phyloP scores from a whole-genome alignment of 1,140 invertebrate species.

The Diprion similis region DNA sequence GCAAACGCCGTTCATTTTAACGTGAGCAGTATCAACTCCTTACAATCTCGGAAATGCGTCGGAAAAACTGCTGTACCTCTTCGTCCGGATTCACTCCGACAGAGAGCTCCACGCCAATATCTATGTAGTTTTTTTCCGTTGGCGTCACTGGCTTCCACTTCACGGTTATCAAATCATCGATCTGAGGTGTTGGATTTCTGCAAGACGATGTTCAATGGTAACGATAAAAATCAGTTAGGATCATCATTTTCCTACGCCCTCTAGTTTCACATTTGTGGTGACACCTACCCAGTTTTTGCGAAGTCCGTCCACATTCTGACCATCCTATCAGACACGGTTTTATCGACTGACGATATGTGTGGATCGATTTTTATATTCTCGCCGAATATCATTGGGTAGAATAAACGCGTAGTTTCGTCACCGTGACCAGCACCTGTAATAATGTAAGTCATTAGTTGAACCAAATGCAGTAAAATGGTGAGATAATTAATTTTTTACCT shows the following conservation, averaged over 20 bases:
- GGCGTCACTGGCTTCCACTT: constrained; percentile 51
- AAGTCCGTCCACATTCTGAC: constrained; percentile 57
- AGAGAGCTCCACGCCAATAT: constrained; percentile 43
- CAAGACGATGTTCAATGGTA: too few relatives aligned
- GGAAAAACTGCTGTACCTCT: constrained; percentile 6
- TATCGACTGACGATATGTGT: constrained; percentile 35
- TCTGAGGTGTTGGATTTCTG: constrained; percentile 56
- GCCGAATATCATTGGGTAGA: constrained; percentile 19
- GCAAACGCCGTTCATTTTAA: too few relatives aligned
- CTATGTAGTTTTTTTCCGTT: constrained; percentile 47
- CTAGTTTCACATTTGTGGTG: constrained; percentile 14
- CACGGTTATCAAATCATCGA: constrained; percentile 38
- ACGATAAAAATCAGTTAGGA: neutral
- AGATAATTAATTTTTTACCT: constrained; percentile 28
- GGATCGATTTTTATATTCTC: constrained; percentile 1
- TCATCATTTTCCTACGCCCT: neutral
- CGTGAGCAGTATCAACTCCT: neutral
- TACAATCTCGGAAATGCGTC: neutral
- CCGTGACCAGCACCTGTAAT: constrained; percentile 39
- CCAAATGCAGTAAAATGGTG: neutral
- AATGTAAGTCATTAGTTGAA: constrained; percentile 10
- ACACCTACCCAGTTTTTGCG: constrained; percentile 48
- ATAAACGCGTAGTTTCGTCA: constrained; percentile 39
- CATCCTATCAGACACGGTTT: constrained; percentile 37
- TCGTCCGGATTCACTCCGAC: constrained; percentile 33